phyloP scores from a whole-genome alignment of 2,113 vertebrate species.

The Notothenia rossii region DNA sequence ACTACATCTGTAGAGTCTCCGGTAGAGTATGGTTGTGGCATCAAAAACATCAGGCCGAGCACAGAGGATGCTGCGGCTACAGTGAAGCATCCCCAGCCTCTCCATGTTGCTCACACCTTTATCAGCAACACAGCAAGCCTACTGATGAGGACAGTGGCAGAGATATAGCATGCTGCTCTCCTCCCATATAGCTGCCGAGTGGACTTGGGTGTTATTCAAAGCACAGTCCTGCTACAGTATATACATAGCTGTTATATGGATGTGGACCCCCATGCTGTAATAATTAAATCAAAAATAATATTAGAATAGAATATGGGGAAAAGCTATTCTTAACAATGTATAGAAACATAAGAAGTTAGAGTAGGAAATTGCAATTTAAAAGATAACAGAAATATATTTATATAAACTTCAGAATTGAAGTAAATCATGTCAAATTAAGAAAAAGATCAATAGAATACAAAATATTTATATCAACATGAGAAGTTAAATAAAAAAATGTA shows the following conservation, averaged over 20 bases:
- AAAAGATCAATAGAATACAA: too few species aligned
- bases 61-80: conserved; percentile 40
- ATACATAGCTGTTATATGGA: conserved; percentile 26
- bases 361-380: too few species aligned
- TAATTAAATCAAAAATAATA: neutral
- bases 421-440: too few species aligned
- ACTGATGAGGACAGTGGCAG: conserved; percentile 57
- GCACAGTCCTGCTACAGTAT: conserved; percentile 37
- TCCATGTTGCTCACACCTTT: conserved; percentile 66
- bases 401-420: too few species aligned
- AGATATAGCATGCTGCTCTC: conserved; percentile 24
- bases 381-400: too few species aligned
- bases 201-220: conserved; percentile 46
- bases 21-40: conserved; percentile 45
- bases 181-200: conserved; percentile 26
- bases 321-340: too few species aligned
- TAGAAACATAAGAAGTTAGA: too few species aligned
- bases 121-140: conserved; percentile 66
- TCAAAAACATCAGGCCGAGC: conserved; percentile 63
- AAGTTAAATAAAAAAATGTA: too few species aligned
- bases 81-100: conserved; percentile 47
- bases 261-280: neutral
- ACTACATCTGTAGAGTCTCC: conserved; percentile 47
- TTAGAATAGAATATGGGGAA: too few species aligned
- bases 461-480: too few species aligned